A percentile compares a stretch with the other conserved stretches of the same genome.
Conservation (phyloP, 2,888 invertebrate species). For the Cataglyphis rosenhaueri region DNA sequence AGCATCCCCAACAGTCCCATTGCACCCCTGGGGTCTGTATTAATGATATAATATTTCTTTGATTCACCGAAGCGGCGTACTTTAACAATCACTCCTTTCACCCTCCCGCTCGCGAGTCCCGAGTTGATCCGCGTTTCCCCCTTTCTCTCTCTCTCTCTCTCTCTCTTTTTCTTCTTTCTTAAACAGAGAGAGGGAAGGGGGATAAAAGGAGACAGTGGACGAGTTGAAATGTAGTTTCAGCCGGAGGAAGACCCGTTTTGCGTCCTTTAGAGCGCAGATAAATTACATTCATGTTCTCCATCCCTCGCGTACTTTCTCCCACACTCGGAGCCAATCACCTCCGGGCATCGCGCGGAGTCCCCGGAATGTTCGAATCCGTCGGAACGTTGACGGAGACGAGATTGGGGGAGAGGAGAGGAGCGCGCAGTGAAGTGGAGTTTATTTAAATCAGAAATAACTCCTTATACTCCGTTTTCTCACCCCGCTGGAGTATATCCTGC, state of each 20-base stretch:
- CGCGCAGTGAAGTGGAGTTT: conserved; percentile 64
- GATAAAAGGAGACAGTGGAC: conserved; percentile 59
- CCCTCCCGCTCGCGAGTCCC: background rate
- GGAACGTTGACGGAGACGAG: conserved; percentile 63
- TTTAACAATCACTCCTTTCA: conserved; percentile 76
- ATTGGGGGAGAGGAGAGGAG: conserved; percentile 35
- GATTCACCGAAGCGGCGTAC: conserved; percentile 78
- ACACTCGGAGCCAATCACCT: conserved; percentile 59
- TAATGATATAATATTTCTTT: conserved; percentile 84
- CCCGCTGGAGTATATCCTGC: conserved; percentile 22
- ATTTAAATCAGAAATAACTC: conserved; percentile 81
- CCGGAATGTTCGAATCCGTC: conserved; percentile 63
- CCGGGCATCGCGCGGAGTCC: conserved; percentile 43
- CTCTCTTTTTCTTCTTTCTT: conserved; percentile 58
- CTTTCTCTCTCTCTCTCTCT: conserved; percentile 56
- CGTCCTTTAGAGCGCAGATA: conserved; percentile 79
- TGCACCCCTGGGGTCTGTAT: conserved; percentile 80
- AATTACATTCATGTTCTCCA: conserved; percentile 81
- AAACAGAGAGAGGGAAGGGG: background rate
- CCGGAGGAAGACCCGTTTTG: conserved; percentile 75
- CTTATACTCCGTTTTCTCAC: conserved; percentile 59
- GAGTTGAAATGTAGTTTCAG: conserved; percentile 80
- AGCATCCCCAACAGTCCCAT: conserved; percentile 70
- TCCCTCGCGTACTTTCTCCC: conserved; percentile 17
- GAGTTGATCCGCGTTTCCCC: conserved; percentile 28